Base-by-base conservation (phyloP, 2,888 invertebrate species). In the Nemurella pictetii region DNA sequence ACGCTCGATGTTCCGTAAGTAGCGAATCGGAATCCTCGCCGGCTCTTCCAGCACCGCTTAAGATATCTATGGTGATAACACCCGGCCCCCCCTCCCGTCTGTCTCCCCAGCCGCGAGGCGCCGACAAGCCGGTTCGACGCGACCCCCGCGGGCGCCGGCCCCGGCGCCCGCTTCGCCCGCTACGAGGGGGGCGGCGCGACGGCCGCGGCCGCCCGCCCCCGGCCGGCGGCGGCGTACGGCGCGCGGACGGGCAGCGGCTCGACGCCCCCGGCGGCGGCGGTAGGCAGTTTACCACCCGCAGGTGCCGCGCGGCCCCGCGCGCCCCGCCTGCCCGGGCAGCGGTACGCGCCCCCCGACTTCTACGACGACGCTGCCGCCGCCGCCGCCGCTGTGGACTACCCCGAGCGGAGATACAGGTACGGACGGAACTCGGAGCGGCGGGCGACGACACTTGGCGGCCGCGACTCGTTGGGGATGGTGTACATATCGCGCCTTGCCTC, bases 141-240 rank as follows among this genome's bases (percentile, higher is more conserved):
- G 0, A 89, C 90, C 12, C 89, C 90, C 85, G 90, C 90, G n/a
- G n/a, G n/a, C 85, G 90, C 90, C 77, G 89, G 89, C 84, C 88
- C 89, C 25, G 90, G 90, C 25, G 89, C 90, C 86, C 91, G 92
- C 84, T 92, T 92, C 87, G 91, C 90, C 87, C 92, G 94, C 85
- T 94, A 94, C 88, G 94, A 94, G 86, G 92, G 93, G 27, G 78
- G 78, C n/a, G n/a, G 29, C 30, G 30, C 27, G 20, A 55, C 55
- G 55, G 55, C 15, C 15, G 55, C 55, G 29, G 26, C 82, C 9
- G 12, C 92, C 93, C 91, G 90, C 89, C 93, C 90, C 88, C 92
- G 90, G 87, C 92, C 92, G 77, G 91, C 82, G 0, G 35, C 92
- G 85, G 94, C 91, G 89, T 94, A 91, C 91, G 93, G 90, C 88